phyloP scores from a whole-genome alignment of 2,113 vertebrate genomes.

The Charina bottae region DNA sequence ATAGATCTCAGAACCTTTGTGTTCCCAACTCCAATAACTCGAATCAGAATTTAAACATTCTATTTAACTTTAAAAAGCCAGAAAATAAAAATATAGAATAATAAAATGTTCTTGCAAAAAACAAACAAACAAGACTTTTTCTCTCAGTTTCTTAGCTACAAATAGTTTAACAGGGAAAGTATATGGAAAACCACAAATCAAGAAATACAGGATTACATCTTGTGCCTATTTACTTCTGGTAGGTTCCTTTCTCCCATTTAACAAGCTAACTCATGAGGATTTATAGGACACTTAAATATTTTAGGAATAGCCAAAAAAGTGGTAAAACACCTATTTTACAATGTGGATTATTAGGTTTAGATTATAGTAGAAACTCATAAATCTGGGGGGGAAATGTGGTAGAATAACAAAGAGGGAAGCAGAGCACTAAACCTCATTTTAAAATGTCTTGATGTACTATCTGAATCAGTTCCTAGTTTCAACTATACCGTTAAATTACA shows the following conservation, averaged over 20 bases:
- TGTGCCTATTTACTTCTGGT: neutral
- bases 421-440: neutral
- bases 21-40: neutral
- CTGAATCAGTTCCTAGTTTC: neutral
- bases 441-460: neutral
- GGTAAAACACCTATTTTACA: neutral
- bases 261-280: neutral
- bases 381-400: neutral
- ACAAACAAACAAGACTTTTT: neutral
- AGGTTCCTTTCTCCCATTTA: neutral
- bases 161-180: neutral
- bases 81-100: constrained; percentile 1
- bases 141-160: neutral
- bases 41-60: neutral
- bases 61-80: neutral
- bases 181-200: neutral
- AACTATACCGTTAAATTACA: neutral
- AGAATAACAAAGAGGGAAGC: neutral
- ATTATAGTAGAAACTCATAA: neutral
- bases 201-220: neutral
- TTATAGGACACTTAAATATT: neutral
- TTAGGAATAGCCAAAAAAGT: neutral
- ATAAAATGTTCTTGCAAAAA: neutral
- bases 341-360: neutral
- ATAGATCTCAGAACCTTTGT: neutral